phyloP scores from a whole-genome alignment of 2,113 vertebrate genomes.

The Recurvirostra avosetta region DNA sequence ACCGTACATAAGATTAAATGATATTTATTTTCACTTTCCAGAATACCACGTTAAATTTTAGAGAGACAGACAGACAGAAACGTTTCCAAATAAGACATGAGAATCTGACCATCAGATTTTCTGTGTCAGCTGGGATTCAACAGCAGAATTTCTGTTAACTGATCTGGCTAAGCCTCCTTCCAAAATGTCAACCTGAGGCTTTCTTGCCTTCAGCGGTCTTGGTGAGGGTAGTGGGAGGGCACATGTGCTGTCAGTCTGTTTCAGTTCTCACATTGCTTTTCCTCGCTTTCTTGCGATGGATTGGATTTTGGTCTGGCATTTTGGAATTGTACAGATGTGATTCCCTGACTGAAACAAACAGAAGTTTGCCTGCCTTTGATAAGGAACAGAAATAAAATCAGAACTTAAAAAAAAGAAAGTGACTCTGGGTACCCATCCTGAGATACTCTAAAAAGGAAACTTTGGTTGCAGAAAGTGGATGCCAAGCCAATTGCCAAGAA shows the following conservation, averaged over 20 bases:
- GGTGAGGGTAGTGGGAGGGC: background rate
- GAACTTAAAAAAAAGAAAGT: background rate
- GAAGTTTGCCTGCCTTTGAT: background rate
- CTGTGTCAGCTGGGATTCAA: background rate
- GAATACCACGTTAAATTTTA: constrained; percentile 34
- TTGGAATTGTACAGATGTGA: background rate
- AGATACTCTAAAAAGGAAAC: background rate
- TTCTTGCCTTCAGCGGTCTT: background rate
- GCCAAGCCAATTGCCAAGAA: background rate
- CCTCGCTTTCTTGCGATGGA: background rate
- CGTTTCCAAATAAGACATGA: constrained; percentile 12
- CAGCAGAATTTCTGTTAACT: constrained; percentile 5
- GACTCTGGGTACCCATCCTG: background rate
- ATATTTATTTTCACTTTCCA: constrained; percentile 58
- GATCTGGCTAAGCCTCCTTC: background rate
- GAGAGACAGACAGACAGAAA: constrained; percentile 21
- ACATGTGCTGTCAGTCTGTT: rapidly evolving
- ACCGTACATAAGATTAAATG: constrained; percentile 48
- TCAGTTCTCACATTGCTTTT: background rate
- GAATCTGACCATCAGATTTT: constrained; percentile 31
- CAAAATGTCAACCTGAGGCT: background rate
- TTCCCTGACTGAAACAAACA: background rate
- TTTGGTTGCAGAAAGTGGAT: background rate
- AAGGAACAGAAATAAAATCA: background rate
- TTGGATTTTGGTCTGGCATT: background rate